phyloP scores from a whole-genome alignment of 2,797 vertebrate genomes.

The Picus viridis region DNA sequence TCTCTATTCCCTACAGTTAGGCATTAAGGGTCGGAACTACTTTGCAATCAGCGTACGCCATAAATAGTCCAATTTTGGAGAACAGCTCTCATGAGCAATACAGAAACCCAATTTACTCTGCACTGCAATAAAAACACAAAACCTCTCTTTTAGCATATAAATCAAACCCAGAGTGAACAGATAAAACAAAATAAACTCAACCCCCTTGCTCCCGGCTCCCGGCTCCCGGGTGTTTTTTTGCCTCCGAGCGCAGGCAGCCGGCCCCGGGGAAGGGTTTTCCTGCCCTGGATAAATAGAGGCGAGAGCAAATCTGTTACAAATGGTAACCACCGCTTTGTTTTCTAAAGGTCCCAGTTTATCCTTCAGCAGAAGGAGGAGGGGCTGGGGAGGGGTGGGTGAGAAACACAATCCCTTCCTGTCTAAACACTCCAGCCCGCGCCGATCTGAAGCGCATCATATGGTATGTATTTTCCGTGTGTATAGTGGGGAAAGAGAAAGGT shows the following conservation, averaged over 20 bases:
- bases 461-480: slow-evolving; percentile 57
- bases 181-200: slow-evolving; percentile 32
- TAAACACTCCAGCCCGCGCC: slow-evolving; percentile 8
- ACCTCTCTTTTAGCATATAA: slow-evolving; percentile 45
- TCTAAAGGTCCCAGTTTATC: slow-evolving; percentile 64
- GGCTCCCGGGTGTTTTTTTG: neutral
- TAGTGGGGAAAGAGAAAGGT: neutral
- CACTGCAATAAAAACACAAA: slow-evolving; percentile 36
- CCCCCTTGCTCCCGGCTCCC: neutral
- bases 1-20: neutral
- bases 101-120: slow-evolving; percentile 60
- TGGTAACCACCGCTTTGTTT: slow-evolving; percentile 17
- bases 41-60: slow-evolving; percentile 27
- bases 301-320: slow-evolving; percentile 35
- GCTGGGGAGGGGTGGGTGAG: slow-evolving; percentile 31
- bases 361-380: slow-evolving; percentile 38
- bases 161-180: slow-evolving; percentile 53
- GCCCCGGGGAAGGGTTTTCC: slow-evolving; percentile 1
- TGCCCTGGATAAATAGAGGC: slow-evolving; percentile 31
- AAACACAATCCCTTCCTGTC: slow-evolving; percentile 60
- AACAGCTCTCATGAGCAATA: slow-evolving; percentile 68
- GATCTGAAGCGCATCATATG: slow-evolving; percentile 29
- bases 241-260: neutral
- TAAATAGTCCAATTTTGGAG: slow-evolving; percentile 67
- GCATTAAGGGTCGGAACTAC: neutral